Conservation (phyloP, 2,888 invertebrate genomes). For the Athetis lepigone region DNA sequence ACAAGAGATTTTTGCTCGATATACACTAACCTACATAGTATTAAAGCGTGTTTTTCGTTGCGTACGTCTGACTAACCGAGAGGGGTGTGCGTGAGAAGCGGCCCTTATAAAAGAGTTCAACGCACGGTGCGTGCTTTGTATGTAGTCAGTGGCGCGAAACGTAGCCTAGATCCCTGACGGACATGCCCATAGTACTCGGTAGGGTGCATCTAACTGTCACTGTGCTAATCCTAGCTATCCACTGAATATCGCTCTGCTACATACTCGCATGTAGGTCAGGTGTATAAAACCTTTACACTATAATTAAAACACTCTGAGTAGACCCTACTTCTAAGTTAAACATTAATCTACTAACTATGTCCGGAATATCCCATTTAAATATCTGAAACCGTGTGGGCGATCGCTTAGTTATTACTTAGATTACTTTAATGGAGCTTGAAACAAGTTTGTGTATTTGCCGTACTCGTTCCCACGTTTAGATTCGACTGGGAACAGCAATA, state of each 20-base stretch:
- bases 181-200: constrained; percentile 50
- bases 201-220: constrained; percentile 50
- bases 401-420: constrained; percentile 49
- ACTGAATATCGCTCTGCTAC: constrained; percentile 3
- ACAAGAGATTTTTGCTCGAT: constrained; percentile 65
- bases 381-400: constrained; percentile 29
- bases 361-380: constrained; percentile 18
- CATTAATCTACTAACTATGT: not conserved
- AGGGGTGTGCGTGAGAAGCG: constrained; percentile 80
- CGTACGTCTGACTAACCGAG: constrained; percentile 35
- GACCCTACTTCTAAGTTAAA: constrained; percentile 2
- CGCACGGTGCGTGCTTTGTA: constrained; percentile 85
- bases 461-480: constrained; percentile 41
- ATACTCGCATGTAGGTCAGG: constrained; percentile 21
- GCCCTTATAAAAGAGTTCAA: constrained; percentile 90
- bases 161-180: constrained; percentile 75
- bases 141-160: constrained; percentile 80
- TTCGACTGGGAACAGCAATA: constrained; percentile 18
- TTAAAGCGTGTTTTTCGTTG: constrained; percentile 74
- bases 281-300: not conserved
- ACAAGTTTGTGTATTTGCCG: constrained; percentile 40
- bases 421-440: constrained; percentile 46
- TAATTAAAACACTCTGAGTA: not conserved
- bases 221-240: constrained; percentile 14
- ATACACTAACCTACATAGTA: constrained; percentile 72